Evolutionary conservation across 2,797 vertebrate species (phyloP).

Genomic region (Astyanax mexicanus): DNA sequence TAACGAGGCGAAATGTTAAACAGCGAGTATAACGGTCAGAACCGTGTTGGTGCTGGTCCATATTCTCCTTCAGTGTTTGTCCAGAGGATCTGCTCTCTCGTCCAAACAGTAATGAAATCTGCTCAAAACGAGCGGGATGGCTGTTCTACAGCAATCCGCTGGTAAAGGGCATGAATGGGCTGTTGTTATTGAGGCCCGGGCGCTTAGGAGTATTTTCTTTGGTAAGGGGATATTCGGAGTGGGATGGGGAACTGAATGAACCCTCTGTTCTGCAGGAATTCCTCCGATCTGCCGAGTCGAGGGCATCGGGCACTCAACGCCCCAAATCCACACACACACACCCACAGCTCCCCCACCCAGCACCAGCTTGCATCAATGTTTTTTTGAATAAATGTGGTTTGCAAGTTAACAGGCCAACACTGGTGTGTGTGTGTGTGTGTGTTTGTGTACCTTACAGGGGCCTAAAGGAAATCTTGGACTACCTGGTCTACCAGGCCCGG

Average conservation of each 20-base stretch:
- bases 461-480: constrained; percentile 87
- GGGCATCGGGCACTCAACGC: constrained; percentile 59
- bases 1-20: constrained; percentile 18
- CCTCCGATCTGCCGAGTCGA: constrained; percentile 50
- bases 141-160: constrained; percentile 66
- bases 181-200: constrained; percentile 74
- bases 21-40: constrained; percentile 16
- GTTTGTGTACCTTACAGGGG: constrained; percentile 80
- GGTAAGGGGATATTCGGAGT: constrained; percentile 74
- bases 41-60: constrained; percentile 27
- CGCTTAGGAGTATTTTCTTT: constrained; percentile 60
- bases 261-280: constrained; percentile 84
- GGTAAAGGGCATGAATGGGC: constrained; percentile 77
- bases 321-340: constrained; percentile 59
- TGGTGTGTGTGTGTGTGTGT: constrained; percentile 51
- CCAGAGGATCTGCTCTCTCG: constrained; percentile 37
- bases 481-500: constrained; percentile 90
- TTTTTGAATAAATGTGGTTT: constrained; percentile 47
- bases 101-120: constrained; percentile 45
- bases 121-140: constrained; percentile 55
- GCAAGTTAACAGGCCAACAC: constrained; percentile 57
- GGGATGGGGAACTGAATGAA: constrained; percentile 83
- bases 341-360: constrained; percentile 23
- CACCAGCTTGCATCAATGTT: constrained; percentile 32
- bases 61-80: constrained; percentile 19